Base-by-base conservation (phyloP, 2,113 vertebrate species). In the Chaetorhynchus papuensis region DNA sequence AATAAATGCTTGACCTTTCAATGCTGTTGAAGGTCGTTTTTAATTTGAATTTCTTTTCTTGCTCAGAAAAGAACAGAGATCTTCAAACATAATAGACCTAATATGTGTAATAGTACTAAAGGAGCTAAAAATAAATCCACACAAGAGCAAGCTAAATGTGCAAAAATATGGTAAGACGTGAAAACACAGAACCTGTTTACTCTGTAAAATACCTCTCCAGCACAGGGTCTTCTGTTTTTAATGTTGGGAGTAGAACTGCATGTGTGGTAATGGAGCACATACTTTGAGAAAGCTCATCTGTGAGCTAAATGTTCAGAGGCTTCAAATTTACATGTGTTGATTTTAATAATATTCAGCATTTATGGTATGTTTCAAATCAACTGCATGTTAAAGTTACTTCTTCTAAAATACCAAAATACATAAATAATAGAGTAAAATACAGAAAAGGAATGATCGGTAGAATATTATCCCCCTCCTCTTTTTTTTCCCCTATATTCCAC, bases 281-380 rank as follows among this genome's bases (percentile, higher is more conserved):
- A 6, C 74, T 83, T 82, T 39, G 66, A 50, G 54, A 65, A 49
- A 10, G 17, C 9, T 26, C 57, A n/a, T 5, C 54, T 85, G 3
- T 15, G 27, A 60, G 61, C 33, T 71, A 2, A 12, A 11, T 71
- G 66, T 86, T 72, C 45, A 57, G 24, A 35, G 49, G 45, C 69
- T 92, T 84, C 0, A 0, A 50, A 9, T 49, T 65, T 10, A 37
- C 0, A 0, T 77, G 6, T 35, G 11, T 76, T 68, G 19, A 20
- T n/a, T 71, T 53, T 2, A 50, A 11, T 77, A 42, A 50, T 28
- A 41, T 6, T 54, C 6, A 84, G 9, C 8, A 11, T 45, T 65
- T 61, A 9, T n/a, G 4, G 4, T 65, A 31, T 30, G 9, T 74
- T 87, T 70, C 30, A 59, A 56, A 42, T 81, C 17, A 83, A 4